Conservation (phyloP, 64 coral and sea anemone species). For the Actinia tenebrosa region DNA sequence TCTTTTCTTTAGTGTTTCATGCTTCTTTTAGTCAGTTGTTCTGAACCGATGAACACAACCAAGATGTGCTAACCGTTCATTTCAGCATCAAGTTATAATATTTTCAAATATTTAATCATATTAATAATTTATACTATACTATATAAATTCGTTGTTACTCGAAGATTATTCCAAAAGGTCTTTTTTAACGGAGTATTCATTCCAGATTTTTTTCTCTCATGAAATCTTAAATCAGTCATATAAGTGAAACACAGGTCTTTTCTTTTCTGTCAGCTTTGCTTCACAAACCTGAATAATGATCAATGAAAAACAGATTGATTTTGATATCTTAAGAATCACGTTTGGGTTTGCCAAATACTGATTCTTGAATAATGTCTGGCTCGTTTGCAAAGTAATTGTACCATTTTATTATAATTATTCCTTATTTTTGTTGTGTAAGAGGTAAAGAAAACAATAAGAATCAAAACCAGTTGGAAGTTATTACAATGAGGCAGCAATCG, state of each 20-base stretch:
- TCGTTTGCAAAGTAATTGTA: background rate
- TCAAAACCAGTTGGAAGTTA: background rate
- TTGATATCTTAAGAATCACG: background rate
- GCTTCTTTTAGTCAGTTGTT: too few relatives aligned
- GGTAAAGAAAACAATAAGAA: background rate
- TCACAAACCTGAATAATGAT: background rate
- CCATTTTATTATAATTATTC: background rate
- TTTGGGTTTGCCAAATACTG: background rate
- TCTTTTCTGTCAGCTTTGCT: background rate
- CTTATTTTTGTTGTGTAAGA: background rate
- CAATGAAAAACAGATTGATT: background rate
- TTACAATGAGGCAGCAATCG: background rate
- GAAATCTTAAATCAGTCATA: background rate
- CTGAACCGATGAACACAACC: background rate
- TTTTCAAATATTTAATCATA: background rate
- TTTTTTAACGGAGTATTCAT: too few relatives aligned
- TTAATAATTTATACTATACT: background rate
- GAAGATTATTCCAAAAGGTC: background rate
- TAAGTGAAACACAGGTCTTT: background rate
- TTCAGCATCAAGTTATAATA: background rate
- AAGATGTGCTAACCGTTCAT: background rate
- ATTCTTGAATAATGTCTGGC: background rate
- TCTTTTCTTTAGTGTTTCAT: background rate
- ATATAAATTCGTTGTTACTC: background rate
- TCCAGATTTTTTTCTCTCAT: too few relatives aligned